Conservation (phyloP, 2,113 vertebrate genomes). For the Phaethornis superciliosus region DNA sequence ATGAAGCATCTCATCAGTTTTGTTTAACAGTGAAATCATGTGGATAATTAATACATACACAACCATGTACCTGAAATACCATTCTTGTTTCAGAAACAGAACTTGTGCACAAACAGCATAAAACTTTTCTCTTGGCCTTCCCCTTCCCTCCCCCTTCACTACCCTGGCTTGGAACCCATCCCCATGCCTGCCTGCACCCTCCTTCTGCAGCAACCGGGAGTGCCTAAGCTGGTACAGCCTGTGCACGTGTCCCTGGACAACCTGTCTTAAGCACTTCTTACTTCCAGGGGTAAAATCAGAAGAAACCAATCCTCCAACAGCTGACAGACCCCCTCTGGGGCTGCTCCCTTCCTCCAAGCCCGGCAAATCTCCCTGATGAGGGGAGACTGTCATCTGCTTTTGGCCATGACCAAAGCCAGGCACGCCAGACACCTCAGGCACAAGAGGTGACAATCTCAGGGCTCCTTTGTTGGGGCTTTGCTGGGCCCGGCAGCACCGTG, state of each 20-base stretch:
- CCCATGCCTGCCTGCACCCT: rapidly evolving
- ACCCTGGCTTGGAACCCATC: background rate
- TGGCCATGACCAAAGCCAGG: background rate
- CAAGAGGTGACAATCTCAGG: background rate
- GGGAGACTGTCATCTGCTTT: background rate
- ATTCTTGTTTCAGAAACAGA: background rate
- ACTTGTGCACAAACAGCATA: background rate
- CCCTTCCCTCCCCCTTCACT: background rate
- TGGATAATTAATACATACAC: background rate
- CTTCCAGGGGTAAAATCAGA: background rate
- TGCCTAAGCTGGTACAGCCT: background rate
- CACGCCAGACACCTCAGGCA: background rate
- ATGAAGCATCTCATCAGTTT: background rate
- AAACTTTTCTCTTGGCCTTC: background rate
- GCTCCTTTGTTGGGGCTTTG: background rate
- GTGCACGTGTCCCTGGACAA: rapidly evolving
- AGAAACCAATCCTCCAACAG: background rate
- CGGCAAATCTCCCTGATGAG: background rate
- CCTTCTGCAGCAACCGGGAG: background rate
- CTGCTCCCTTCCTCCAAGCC: background rate
- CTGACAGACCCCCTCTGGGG: background rate
- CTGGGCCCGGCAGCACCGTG: rapidly evolving
- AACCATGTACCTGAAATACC: background rate
- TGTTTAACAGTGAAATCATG: background rate
- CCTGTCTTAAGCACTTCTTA: background rate